Base-by-base conservation (phyloP, 2,113 vertebrate genomes). In the Danionella cerebrum region DNA sequence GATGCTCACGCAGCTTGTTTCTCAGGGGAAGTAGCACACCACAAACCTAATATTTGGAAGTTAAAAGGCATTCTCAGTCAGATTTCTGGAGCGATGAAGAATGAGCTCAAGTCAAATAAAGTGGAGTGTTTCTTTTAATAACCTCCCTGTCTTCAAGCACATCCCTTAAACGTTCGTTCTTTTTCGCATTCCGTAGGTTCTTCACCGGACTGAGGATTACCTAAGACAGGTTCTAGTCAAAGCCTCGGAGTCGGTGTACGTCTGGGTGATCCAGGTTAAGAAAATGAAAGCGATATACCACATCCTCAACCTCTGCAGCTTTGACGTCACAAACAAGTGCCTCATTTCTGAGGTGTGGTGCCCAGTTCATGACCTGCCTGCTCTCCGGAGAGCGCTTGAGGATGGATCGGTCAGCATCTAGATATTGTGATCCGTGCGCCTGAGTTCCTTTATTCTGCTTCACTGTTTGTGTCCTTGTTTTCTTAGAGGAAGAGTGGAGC, bases 211-310 rank as follows among this genome's bases (percentile, higher is more conserved):
- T 0, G 95, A 98, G 76, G 96, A 98, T 24, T 98, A 99, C 44
- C 84, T 97, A 69, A 86, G 82, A 41, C 96, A 98, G 63, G 94
- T 98, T 48, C 79, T 97, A 54, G 90, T 90, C 4, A 97, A 94
- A 51, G 96, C 96, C 0, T 94, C 95, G 0, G 95, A 98, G 67
- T 94, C 93, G 0, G 83, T 98, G 60, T 94, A 90, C 57, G 89
- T 85, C 0, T 96, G 93, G 80, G 90, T 92, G 29, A 75, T 98
- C 55, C 95, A 96, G 63, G 93, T 99, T 75, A 94, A 93, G 84
- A 98, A 98, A 81, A 97, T 98, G 94, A 99, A 99, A 76, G 94
- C 96, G 75, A 94, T 99, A 71, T 98, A 99, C 76, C 96, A 97
- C 8, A 91, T 93, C 55, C 90, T 99, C 33, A 99, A 99, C 83